These are phyloP conservation scores for Scalopus aquaticus DNA, from an alignment of 2,113 vertebrate species.

Conservation along the genomic window DNA sequence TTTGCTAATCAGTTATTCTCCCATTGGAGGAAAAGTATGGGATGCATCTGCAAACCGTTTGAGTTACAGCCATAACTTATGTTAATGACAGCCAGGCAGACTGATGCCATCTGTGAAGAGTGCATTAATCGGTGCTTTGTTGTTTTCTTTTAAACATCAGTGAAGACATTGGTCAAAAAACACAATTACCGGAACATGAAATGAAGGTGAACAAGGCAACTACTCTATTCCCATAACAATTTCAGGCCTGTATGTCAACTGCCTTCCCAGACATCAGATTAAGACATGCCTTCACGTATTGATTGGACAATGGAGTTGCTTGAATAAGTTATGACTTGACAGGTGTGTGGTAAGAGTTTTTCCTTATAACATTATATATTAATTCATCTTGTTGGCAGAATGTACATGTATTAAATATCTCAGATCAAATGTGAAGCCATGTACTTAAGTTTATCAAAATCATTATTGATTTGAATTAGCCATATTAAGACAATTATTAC, in stretches of 20 bases:
- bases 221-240: not conserved
- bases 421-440: not conserved
- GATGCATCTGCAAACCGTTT: not conserved
- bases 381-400: conserved; percentile 26
- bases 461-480: not conserved
- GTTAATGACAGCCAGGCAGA: not conserved
- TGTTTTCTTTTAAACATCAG: conserved; percentile 23
- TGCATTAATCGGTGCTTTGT: not conserved
- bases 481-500: not conserved
- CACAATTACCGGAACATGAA: conserved; percentile 39
- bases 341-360: conserved; percentile 27
- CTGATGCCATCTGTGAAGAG: not conserved
- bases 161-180: not conserved
- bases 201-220: not conserved
- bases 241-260: conserved; percentile 14
- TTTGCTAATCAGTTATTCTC: not conserved
- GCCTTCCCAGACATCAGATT: not conserved
- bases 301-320: not conserved
- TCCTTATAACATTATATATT: not conserved
- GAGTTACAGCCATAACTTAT: not conserved
- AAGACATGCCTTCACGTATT: not conserved
- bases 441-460: not conserved
- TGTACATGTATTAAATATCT: conserved; percentile 5
- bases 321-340: conserved; percentile 30
- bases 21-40: fast-evolving